Percentiles rank a stretch among this genome's conserved stretches.
These are phyloP conservation scores for Crocodylus rhombifer DNA, from an alignment of 2,797 vertebrate genomes.

Conservation along the genomic window DNA sequence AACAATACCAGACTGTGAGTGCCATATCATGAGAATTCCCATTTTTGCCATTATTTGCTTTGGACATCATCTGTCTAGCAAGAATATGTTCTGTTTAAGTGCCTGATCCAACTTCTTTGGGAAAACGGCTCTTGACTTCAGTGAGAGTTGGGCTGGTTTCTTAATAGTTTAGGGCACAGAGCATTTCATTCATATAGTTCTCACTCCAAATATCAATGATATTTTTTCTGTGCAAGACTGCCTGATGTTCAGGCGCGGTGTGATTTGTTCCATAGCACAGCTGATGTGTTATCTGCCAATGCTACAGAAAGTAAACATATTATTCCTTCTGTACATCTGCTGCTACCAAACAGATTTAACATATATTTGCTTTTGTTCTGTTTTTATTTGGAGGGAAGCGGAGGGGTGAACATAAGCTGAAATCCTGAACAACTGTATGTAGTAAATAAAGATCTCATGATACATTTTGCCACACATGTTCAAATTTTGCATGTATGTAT, in stretches of 20 bases:
- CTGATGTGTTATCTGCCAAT: neutral
- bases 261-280: constrained; percentile 23
- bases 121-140: constrained; percentile 26
- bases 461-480: neutral
- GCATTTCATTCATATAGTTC: neutral
- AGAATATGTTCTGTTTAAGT: accelerated
- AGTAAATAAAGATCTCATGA: neutral
- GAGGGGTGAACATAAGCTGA: neutral
- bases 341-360: constrained; percentile 1
- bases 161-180: neutral
- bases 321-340: constrained; percentile 11
- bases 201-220: neutral
- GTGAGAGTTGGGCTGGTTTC: neutral
- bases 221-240: neutral
- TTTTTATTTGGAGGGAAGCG: neutral
- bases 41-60: neutral
- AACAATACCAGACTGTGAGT: neutral
- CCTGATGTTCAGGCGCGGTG: neutral
- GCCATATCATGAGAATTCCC: neutral
- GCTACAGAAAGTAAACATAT: neutral
- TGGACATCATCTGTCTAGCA: neutral
- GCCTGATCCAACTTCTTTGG: neutral
- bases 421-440: neutral
- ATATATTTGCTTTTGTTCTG: neutral
- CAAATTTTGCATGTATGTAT: accelerated